phyloP scores from a whole-genome alignment of 2,797 vertebrate species.

The Adrianichthys oophorus region DNA sequence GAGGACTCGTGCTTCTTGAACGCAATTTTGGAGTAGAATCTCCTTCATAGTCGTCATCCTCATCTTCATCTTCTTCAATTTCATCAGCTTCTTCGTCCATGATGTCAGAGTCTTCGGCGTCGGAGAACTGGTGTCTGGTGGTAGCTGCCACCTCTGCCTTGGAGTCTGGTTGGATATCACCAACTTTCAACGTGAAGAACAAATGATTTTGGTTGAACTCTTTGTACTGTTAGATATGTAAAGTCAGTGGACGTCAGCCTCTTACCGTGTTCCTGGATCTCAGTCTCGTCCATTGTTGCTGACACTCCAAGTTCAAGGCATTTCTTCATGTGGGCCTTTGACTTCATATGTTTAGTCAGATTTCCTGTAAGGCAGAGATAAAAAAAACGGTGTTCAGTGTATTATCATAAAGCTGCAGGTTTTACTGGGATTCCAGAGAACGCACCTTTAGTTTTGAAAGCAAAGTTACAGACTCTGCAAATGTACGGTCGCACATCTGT shows the following conservation, averaged over 20 bases:
- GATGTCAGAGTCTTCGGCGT: constrained; percentile 92
- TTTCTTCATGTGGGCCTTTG: constrained; percentile 99
- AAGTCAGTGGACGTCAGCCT: not conserved
- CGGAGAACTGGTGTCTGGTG: constrained; percentile 96
- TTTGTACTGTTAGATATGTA: not conserved
- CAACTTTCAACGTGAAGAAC: constrained; percentile 60
- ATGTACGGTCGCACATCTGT: constrained; percentile 96
- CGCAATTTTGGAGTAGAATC: constrained; percentile 92
- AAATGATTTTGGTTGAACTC: constrained; percentile 9
- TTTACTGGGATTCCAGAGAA: not conserved
- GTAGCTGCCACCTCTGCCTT: constrained; percentile 78
- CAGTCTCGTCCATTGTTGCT: constrained; percentile 90
- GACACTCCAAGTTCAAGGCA: constrained; percentile 97
- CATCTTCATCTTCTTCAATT: constrained; percentile 94
- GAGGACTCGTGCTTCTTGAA: constrained; percentile 95
- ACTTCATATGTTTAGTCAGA: constrained; percentile 99
- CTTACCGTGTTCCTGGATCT: constrained; percentile 92
- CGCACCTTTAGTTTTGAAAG: constrained; percentile 99
- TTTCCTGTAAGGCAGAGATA: constrained; percentile 81
- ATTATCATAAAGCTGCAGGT: too few species aligned
- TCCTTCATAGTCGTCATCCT: constrained; percentile 94
- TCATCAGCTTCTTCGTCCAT: constrained; percentile 91
- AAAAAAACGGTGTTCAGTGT: not conserved
- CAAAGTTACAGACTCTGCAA: constrained; percentile 98
- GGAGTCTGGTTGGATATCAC: constrained; percentile 85